Percentiles rank a stretch among this genome's conserved stretches.
Evolutionary conservation across 2,797 vertebrate genomes (phyloP).

Genomic region (Myoxocephalus aenaeus): DNA sequence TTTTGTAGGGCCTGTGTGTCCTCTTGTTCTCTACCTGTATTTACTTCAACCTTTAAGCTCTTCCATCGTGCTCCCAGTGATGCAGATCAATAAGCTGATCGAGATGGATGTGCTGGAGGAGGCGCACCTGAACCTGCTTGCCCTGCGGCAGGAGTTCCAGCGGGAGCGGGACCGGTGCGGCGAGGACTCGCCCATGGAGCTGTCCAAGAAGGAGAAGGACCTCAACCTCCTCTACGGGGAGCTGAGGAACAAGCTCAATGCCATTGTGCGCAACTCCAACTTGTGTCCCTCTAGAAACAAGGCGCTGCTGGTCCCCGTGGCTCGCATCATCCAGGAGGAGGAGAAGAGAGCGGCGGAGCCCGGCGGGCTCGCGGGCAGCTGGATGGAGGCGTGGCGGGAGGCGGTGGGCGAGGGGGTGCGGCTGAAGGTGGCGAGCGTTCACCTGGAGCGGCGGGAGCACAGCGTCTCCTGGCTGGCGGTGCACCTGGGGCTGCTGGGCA

Average conservation of each 20-base stretch:
- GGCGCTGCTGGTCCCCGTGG: slow-evolving; percentile 74
- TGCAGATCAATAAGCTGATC: slow-evolving; percentile 91
- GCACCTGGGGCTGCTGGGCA: slow-evolving; percentile 85
- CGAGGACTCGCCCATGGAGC: slow-evolving; percentile 70
- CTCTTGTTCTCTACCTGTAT: too few species aligned
- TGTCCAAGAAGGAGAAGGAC: slow-evolving; percentile 86
- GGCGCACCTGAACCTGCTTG: slow-evolving; percentile 87
- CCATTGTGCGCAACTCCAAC: slow-evolving; percentile 85
- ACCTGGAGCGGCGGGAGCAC: slow-evolving; percentile 65
- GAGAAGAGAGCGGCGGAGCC: slow-evolving; percentile 68
- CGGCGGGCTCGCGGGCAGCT: slow-evolving; percentile 79
- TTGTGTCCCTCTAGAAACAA: slow-evolving; percentile 71
- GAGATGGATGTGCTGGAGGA: slow-evolving; percentile 84
- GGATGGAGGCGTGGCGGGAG: slow-evolving; percentile 87
- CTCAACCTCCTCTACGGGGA: slow-evolving; percentile 86
- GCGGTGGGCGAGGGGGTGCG: slow-evolving; percentile 80
- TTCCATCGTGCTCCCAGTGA: slow-evolving; percentile 77
- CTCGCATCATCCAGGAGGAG: slow-evolving; percentile 86
- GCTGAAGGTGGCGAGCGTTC: slow-evolving; percentile 74
- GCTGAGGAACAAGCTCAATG: slow-evolving; percentile 73
- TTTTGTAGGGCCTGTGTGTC: too few species aligned
- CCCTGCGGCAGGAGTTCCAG: slow-evolving; percentile 82
- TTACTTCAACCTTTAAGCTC: not conserved
- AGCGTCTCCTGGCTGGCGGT: slow-evolving; percentile 77
- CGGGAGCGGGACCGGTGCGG: slow-evolving; percentile 64